phyloP scores from a whole-genome alignment of 2,797 vertebrate species.

The Iguana delicatissima region DNA sequence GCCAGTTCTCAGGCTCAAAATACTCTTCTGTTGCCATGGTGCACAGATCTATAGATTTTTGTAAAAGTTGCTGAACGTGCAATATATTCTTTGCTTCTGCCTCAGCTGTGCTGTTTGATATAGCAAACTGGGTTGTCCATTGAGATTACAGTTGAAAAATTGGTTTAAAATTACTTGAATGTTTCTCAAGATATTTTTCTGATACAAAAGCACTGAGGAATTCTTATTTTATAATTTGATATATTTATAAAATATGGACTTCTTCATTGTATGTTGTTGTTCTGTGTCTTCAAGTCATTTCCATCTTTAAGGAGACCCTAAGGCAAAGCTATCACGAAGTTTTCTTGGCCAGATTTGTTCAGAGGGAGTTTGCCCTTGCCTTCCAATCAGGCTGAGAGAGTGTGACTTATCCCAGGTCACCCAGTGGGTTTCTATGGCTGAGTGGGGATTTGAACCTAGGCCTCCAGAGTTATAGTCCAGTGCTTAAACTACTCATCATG shows the following conservation, averaged over 20 bases:
- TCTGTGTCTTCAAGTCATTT: too few relatives aligned
- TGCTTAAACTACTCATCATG: too few relatives aligned
- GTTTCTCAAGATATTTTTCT: background rate
- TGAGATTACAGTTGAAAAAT: slow-evolving; percentile 28
- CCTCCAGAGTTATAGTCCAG: too few relatives aligned
- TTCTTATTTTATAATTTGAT: background rate
- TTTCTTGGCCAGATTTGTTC: too few relatives aligned
- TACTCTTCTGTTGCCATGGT: background rate
- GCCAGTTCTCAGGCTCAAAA: slow-evolving; percentile 20
- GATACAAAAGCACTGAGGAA: background rate
- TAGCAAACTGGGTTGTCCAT: slow-evolving; percentile 33
- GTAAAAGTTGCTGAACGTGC: slow-evolving; percentile 38
- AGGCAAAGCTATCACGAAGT: too few relatives aligned
- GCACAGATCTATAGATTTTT: slow-evolving; percentile 28
- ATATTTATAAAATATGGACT: background rate
- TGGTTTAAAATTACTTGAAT: background rate
- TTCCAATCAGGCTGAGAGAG: too few relatives aligned
- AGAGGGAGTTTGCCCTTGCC: too few relatives aligned
- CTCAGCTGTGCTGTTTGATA: background rate
- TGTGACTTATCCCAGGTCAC: too few relatives aligned
- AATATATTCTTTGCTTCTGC: slow-evolving; percentile 5
- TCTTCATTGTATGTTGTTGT: too few relatives aligned
- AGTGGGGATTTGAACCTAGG: too few relatives aligned
- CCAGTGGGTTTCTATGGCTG: too few relatives aligned
- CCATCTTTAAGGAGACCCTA: too few relatives aligned